These are phyloP conservation scores for Sprattus sprattus DNA, from an alignment of 2,113 vertebrate genomes.

Conservation along the genomic window DNA sequence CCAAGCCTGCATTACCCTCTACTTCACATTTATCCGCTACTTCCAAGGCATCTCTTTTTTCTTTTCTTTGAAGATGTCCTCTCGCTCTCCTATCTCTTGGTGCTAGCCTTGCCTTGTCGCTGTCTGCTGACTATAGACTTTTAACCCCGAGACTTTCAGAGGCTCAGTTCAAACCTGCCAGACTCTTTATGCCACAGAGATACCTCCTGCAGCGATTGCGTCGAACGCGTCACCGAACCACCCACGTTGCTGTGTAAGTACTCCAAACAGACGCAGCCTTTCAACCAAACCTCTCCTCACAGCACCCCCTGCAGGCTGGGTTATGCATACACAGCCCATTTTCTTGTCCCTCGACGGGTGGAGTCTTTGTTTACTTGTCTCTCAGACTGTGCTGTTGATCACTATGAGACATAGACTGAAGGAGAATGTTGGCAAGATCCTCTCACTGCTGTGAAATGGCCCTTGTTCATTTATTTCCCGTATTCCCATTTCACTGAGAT, in stretches of 20 bases:
- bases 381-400: background rate
- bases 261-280: background rate
- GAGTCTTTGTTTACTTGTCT: background rate
- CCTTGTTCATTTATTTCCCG: background rate
- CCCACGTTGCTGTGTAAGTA: background rate
- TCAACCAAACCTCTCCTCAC: background rate
- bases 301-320: background rate
- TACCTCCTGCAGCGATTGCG: background rate
- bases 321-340: background rate
- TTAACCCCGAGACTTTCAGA: background rate
- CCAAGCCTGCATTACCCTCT: too few relatives aligned
- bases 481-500: background rate
- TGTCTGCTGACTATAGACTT: background rate
- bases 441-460: background rate
- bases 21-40: background rate
- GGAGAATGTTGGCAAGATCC: too few relatives aligned
- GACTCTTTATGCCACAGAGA: constrained; percentile 2
- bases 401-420: background rate
- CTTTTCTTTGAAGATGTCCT: background rate
- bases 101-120: background rate
- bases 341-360: background rate
- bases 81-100: background rate
- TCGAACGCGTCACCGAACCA: background rate
- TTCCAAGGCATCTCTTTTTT: background rate
- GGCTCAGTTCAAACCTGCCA: background rate